These are phyloP conservation scores for Catocala nupta DNA, from an alignment of 2,888 invertebrate genomes.

Conservation along the genomic window DNA sequence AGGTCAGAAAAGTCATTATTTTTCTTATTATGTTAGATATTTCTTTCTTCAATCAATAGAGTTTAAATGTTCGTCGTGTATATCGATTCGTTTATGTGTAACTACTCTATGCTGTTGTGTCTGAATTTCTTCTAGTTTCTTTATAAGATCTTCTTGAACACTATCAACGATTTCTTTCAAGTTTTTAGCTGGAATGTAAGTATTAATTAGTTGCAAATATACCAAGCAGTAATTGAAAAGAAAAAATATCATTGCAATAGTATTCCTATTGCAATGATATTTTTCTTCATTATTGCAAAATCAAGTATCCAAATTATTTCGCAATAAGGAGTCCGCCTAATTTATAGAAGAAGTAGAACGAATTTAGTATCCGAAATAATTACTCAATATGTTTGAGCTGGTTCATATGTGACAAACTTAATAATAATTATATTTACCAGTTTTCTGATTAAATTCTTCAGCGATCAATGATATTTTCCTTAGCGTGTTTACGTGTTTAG, in stretches of 20 bases:
- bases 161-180: conserved; percentile 82
- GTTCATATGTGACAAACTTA: background rate
- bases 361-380: no score
- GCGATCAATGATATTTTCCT: conserved; percentile 80
- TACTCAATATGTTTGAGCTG: no score
- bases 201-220: no score
- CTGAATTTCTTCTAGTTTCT: conserved; percentile 76
- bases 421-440: conserved; percentile 61
- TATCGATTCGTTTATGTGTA: conserved; percentile 35
- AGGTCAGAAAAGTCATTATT: conserved; percentile 27
- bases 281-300: no score
- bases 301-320: no score
- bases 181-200: conserved; percentile 72
- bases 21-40: conserved; percentile 18
- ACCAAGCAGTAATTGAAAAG: no score
- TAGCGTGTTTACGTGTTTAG: conserved; percentile 74
- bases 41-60: conserved; percentile 25
- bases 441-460: conserved; percentile 84
- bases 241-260: no score
- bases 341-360: no score
- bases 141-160: conserved; percentile 79
- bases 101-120: conserved; percentile 62
- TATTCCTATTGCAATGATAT: no score
- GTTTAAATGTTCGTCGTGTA: conserved; percentile 22
- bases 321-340: no score